These are phyloP conservation scores for Oligia latruncula DNA, from an alignment of 2,888 invertebrate species.

Conservation along the genomic window DNA sequence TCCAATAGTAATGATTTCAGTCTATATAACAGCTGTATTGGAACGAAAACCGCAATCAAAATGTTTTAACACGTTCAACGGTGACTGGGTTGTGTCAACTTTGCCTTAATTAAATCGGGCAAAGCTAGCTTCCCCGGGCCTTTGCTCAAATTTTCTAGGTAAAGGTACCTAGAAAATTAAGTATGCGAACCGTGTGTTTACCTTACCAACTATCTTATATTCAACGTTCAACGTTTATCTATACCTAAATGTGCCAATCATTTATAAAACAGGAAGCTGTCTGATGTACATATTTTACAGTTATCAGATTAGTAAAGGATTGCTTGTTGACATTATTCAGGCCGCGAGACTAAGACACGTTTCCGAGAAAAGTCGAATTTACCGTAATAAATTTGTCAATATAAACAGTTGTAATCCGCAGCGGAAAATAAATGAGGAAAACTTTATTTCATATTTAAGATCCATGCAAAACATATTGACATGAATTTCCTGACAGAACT, in stretches of 20 bases:
- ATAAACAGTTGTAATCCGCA: constrained; percentile 28
- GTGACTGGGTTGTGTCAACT: constrained; percentile 56
- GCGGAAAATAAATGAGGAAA: constrained; percentile 35
- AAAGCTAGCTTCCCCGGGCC: constrained; percentile 19
- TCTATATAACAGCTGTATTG: constrained; percentile 22
- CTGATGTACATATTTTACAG: constrained; percentile 54
- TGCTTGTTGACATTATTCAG: constrained; percentile 62
- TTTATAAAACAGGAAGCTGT: constrained; percentile 44
- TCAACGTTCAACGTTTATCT: constrained; percentile 23
- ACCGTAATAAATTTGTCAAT: constrained; percentile 42
- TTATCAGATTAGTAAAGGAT: constrained; percentile 69
- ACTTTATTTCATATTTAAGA: constrained; percentile 22
- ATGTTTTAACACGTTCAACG: constrained; percentile 50
- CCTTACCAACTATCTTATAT: constrained; percentile 19
- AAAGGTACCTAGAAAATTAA: background rate
- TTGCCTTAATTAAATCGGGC: constrained; percentile 50
- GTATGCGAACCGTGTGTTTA: constrained; percentile 11
- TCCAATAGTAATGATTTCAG: constrained; percentile 8
- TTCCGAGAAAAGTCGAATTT: constrained; percentile 62
- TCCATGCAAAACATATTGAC: constrained; percentile 13
- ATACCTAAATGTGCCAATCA: constrained; percentile 37
- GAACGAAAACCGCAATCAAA: constrained; percentile 52
- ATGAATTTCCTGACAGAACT: constrained; percentile 16
- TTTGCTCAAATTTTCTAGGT: constrained; percentile 13
- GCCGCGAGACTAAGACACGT: constrained; percentile 43